Conservation (phyloP, 1,140 invertebrate genomes). For the Pseudachorutes palmiensis region DNA sequence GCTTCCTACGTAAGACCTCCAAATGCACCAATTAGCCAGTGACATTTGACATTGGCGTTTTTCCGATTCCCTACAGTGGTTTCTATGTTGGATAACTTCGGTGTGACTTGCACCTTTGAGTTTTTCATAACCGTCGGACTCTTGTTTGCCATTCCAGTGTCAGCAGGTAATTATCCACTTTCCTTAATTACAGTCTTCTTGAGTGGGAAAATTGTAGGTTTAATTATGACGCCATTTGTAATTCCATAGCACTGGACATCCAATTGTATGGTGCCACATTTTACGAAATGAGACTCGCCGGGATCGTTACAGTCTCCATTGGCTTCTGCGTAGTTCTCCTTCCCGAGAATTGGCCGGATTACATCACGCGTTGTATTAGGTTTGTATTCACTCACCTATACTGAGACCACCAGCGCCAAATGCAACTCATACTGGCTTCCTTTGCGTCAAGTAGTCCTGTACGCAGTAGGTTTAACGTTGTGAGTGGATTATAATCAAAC, state of each 20-base stretch:
- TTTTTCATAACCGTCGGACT: constrained; percentile 84
- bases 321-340: constrained; percentile 90
- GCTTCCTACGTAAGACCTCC: constrained; percentile 65
- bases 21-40: too few species aligned
- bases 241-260: constrained; percentile 73
- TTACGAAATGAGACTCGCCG: constrained; percentile 86
- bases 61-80: too few species aligned
- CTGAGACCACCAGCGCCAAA: neutral
- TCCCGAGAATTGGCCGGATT: constrained; percentile 90
- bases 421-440: neutral
- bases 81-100: constrained; percentile 82
- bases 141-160: constrained; percentile 82
- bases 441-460: too few species aligned
- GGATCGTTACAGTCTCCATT: constrained; percentile 78
- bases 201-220: too few species aligned
- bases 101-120: constrained; percentile 79
- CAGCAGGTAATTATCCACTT: constrained; percentile 59
- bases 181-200: constrained; percentile 1
- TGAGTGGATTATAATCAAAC: too few species aligned
- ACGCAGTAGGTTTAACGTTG: too few species aligned
- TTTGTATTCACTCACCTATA: constrained; percentile 40
- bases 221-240: too few species aligned
- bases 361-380: constrained; percentile 77
- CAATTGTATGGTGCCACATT: constrained; percentile 75
- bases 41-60: too few species aligned